Percentiles rank a stretch among this genome's conserved stretches.
phyloP scores from a whole-genome alignment of 2,888 invertebrate species.

The Archips xylosteana region DNA sequence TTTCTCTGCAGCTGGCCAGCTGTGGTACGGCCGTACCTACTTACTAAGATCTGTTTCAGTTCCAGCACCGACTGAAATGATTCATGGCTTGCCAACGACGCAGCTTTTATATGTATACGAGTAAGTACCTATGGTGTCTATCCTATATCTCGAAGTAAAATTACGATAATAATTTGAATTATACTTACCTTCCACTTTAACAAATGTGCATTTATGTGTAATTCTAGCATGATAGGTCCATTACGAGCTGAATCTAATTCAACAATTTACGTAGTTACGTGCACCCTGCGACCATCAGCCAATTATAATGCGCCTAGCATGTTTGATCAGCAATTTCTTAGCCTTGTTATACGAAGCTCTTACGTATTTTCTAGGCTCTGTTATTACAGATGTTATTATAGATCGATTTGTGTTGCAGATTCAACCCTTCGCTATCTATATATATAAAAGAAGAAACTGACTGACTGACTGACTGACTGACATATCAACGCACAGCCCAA shows the following conservation, averaged over 20 bases:
- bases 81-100: too few relatives aligned
- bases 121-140: background rate
- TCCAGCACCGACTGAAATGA: too few relatives aligned
- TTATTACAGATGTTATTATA: too few relatives aligned
- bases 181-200: background rate
- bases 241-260: conserved; percentile 1
- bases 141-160: background rate
- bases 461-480: too few relatives aligned
- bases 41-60: too few relatives aligned
- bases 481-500: too few relatives aligned
- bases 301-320: conserved; percentile 18
- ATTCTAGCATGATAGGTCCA: background rate
- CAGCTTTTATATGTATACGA: too few relatives aligned
- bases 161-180: background rate
- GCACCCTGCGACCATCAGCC: background rate
- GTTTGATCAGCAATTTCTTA: conserved; percentile 30
- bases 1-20: too few relatives aligned
- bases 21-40: too few relatives aligned
- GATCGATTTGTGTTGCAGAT: background rate
- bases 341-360: conserved; percentile 13
- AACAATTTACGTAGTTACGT: background rate
- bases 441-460: too few relatives aligned
- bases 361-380: conserved; percentile 10
- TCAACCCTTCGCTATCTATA: too few relatives aligned
- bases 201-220: background rate